phyloP scores from a whole-genome alignment of 2,888 invertebrate species.

The Himalopsyche anomala region DNA sequence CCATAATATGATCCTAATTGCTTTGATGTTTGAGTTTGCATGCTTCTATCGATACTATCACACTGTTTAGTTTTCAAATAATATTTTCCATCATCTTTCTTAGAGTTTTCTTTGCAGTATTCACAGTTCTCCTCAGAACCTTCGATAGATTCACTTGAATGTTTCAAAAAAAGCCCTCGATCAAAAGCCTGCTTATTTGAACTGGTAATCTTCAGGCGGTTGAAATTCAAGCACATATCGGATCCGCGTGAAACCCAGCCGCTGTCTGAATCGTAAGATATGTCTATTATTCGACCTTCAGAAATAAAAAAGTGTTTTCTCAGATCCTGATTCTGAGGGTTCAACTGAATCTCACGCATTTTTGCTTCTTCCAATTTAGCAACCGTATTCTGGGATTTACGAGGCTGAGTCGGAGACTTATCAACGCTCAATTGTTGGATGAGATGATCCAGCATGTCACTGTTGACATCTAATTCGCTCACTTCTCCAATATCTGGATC shows the following conservation, averaged over 20 bases:
- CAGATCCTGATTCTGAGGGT: constrained; percentile 69
- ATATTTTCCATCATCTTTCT: neutral
- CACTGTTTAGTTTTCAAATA: constrained; percentile 31
- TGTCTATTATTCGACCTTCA: constrained; percentile 72
- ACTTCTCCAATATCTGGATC: constrained; percentile 49
- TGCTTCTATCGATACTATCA: constrained; percentile 25
- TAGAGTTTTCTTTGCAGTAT: neutral
- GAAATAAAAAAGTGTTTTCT: constrained; percentile 72
- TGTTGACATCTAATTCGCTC: constrained; percentile 60
- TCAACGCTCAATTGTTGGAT: constrained; percentile 62
- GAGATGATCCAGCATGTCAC: constrained; percentile 56
- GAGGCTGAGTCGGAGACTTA: constrained; percentile 58
- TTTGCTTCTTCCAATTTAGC: neutral
- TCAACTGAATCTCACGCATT: constrained; percentile 70
- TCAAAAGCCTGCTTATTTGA: constrained; percentile 17
- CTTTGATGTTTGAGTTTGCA: constrained; percentile 58
- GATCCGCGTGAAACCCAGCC: constrained; percentile 71
- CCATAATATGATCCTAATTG: constrained; percentile 72
- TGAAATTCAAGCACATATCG: constrained; percentile 61
- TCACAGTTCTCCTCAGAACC: neutral
- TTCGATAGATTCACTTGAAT: constrained; percentile 16
- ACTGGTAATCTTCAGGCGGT: constrained; percentile 56
- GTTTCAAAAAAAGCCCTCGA: neutral
- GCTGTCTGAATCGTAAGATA: constrained; percentile 73
- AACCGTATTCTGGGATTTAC: neutral